Percentiles rank a stretch among this genome's conserved stretches.
Evolutionary conservation across 1,140 invertebrate species (phyloP).

Genomic region (Drosophila sproati): DNA sequence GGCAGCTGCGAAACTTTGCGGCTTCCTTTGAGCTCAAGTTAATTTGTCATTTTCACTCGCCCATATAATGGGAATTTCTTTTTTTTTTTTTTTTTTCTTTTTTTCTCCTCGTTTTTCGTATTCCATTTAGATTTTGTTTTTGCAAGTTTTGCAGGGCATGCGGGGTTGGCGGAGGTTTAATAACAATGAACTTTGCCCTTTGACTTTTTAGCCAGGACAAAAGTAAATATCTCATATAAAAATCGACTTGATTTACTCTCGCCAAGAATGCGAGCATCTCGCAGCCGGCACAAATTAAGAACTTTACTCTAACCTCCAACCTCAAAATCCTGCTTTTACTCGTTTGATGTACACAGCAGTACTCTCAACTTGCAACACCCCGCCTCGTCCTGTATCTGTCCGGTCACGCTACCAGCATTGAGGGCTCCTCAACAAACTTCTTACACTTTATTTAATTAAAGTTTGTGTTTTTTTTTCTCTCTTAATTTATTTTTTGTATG

Average conservation of each 20-base stretch:
- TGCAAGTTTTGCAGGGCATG: constrained; percentile 13
- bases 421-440: constrained; percentile 73
- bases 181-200: constrained; percentile 59
- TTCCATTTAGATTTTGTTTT: constrained; percentile 24
- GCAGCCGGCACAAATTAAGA: constrained; percentile 39
- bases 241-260: constrained; percentile 65
- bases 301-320: background rate
- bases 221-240: constrained; percentile 61
- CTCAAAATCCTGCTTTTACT: constrained; percentile 4
- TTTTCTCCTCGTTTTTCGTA: constrained; percentile 5
- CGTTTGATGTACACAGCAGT: constrained; percentile 35
- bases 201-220: constrained; percentile 41
- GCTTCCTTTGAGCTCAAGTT: constrained; percentile 63
- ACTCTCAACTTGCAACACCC: constrained; percentile 11
- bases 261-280: constrained; percentile 18
- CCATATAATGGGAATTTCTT: constrained; percentile 74
- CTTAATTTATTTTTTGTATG: constrained; percentile 49
- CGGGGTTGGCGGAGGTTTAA: constrained; percentile 22
- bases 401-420: constrained; percentile 48
- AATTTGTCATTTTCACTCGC: constrained; percentile 78
- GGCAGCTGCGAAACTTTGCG: constrained; percentile 55
- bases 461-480: constrained; percentile 62
- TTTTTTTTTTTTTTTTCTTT: constrained; percentile 21
- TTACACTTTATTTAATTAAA: constrained; percentile 82
- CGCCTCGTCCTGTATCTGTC: background rate